Conservation (phyloP, 2,797 vertebrate species). For the Bothrops alternatus region DNA sequence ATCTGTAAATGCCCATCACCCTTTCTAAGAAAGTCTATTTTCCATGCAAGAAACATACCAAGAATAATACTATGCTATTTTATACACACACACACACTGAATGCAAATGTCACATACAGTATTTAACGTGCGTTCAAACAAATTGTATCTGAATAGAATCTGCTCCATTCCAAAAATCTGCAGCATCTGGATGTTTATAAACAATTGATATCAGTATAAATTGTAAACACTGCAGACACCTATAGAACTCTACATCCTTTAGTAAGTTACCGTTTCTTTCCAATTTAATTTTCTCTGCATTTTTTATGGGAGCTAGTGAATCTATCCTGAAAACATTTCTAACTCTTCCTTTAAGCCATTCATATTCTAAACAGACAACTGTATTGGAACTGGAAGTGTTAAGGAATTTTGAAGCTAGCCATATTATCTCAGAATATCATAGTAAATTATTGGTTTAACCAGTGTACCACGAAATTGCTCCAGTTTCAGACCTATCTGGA, state of each 20-base stretch:
- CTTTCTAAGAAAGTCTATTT: background rate
- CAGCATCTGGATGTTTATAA: background rate
- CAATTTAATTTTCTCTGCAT: background rate
- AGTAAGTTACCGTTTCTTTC: background rate
- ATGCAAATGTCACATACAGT: background rate
- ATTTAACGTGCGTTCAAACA: background rate
- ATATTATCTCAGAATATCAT: slow-evolving; percentile 47
- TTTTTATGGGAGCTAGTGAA: background rate
- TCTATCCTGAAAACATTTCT: background rate
- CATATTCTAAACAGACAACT: background rate
- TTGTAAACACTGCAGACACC: background rate
- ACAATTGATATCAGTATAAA: background rate
- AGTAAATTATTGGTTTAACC: slow-evolving; percentile 65
- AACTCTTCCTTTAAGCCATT: background rate
- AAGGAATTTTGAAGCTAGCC: background rate
- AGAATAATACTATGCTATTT: background rate
- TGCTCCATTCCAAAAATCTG: background rate
- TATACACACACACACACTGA: background rate
- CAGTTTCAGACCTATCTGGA: slow-evolving; percentile 61
- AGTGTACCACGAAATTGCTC: slow-evolving; percentile 59
- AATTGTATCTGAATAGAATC: background rate
- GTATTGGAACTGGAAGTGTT: background rate
- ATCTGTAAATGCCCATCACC: background rate
- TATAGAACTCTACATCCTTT: background rate
- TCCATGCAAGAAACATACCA: background rate